phyloP scores from a whole-genome alignment of 37 sponge, comb jelly and placozoan genomes.

The Beroe ovata region DNA sequence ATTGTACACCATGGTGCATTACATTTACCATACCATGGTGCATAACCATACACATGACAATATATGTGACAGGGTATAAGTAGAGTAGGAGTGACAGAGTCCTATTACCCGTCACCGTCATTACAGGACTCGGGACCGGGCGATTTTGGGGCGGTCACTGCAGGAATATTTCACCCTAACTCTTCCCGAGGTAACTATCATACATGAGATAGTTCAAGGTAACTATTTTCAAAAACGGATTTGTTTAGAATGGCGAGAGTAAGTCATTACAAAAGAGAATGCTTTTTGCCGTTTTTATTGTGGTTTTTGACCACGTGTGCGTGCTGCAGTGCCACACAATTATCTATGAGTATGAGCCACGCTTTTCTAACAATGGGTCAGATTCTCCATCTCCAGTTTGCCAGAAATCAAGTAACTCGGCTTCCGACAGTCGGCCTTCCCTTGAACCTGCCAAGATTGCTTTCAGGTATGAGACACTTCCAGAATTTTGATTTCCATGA shows the following conservation, averaged over 20 bases:
- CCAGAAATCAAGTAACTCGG: constrained; percentile 24
- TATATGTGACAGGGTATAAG: not conserved
- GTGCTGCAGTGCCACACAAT: not conserved
- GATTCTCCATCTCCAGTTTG: constrained; percentile 63
- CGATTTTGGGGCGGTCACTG: not conserved
- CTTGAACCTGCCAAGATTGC: constrained; percentile 60
- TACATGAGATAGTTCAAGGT: no score
- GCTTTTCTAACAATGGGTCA: constrained; percentile 40
- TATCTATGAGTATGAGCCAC: no score
- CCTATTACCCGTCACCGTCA: not conserved
- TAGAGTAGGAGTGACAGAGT: not conserved
- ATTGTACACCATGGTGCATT: no score
- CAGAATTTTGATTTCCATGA: not conserved
- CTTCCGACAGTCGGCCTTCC: constrained; percentile 15
- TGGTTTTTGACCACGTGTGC: not conserved
- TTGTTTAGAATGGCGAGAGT: no score
- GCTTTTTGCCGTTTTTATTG: not conserved
- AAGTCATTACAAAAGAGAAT: not conserved
- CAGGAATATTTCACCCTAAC: constrained; percentile 39
- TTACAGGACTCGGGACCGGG: not conserved
- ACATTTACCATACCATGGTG: no score
- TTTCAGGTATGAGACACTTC: constrained; percentile 21
- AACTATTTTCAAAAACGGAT: no score
- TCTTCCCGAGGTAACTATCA: constrained; percentile 54
- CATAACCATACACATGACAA: no score